Conservation (phyloP, 1,140 invertebrate genomes). For the Pogonomyrmex californicus region DNA sequence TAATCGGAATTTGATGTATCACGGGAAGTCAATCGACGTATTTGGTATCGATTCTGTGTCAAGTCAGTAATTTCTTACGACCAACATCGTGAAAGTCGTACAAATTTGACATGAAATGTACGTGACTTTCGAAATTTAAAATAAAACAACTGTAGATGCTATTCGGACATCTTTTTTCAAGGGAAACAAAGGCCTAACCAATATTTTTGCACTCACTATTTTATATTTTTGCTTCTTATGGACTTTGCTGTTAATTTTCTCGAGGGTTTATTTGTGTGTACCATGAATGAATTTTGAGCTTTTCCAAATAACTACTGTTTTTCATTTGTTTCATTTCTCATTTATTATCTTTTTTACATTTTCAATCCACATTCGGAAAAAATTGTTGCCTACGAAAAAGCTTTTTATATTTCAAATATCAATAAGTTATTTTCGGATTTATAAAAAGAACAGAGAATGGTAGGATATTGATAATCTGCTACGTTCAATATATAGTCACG, state of each 20-base stretch:
- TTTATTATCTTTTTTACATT: neutral
- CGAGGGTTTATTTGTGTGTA: constrained; percentile 80
- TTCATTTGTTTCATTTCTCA: constrained; percentile 64
- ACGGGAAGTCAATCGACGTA: neutral
- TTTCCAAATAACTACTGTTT: constrained; percentile 81
- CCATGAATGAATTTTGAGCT: constrained; percentile 78
- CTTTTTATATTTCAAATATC: neutral
- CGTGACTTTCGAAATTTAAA: neutral
- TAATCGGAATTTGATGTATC: neutral
- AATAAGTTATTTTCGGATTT: neutral
- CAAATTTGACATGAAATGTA: neutral
- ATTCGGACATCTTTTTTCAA: constrained; percentile 48
- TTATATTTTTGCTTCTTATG: constrained; percentile 75
- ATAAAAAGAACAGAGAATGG: no score
- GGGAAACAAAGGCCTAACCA: constrained; percentile 80
- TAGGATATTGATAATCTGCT: neutral
- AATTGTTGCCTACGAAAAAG: constrained; percentile 41
- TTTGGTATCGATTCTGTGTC: neutral
- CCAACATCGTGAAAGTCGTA: neutral
- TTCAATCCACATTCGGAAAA: neutral
- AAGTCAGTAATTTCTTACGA: neutral
- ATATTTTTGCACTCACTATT: constrained; percentile 79
- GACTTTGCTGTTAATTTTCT: constrained; percentile 83
- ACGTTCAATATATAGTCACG: neutral
- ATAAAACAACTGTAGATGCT: constrained; percentile 19